phyloP scores from a whole-genome alignment of 2,888 invertebrate genomes.

The Acheta domesticus region DNA sequence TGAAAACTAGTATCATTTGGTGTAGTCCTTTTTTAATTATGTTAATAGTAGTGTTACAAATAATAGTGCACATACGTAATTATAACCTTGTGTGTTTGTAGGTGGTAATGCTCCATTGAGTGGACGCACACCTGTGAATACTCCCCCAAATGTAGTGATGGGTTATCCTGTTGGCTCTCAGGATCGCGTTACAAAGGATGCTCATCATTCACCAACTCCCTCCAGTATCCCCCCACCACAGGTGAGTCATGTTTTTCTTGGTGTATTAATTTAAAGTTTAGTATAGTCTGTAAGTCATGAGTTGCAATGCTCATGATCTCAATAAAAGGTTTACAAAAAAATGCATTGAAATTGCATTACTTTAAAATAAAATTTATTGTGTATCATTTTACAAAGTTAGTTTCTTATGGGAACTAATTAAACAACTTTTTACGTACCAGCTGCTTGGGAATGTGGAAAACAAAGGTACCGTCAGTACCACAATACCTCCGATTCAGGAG shows the following conservation, averaged over 20 bases:
- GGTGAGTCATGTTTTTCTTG: neutral
- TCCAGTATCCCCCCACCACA: slow-evolving; percentile 38
- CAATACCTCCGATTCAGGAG: slow-evolving; percentile 47
- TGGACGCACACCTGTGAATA: slow-evolving; percentile 42
- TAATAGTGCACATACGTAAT: neutral
- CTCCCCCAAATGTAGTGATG: slow-evolving; percentile 44
- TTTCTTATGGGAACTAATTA: slow-evolving; percentile 12
- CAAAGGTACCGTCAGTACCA: slow-evolving; percentile 49
- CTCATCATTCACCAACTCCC: slow-evolving; percentile 42
- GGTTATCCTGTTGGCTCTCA: slow-evolving; percentile 43
- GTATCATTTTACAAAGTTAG: neutral
- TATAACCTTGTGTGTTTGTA: slow-evolving; percentile 18
- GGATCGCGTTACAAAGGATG: slow-evolving; percentile 48
- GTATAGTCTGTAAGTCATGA: no score
- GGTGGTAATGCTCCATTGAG: slow-evolving; percentile 26
- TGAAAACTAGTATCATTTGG: no score
- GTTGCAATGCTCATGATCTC: neutral
- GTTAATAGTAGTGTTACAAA: no score
- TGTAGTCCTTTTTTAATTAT: no score
- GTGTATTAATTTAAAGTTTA: no score
- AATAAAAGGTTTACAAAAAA: neutral
- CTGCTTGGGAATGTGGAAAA: slow-evolving; percentile 48
- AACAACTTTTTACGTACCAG: slow-evolving; percentile 22
- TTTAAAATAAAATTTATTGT: neutral
- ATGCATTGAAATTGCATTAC: neutral